Conservation (phyloP, 1,140 invertebrate genomes). For the Parapsyche elsis region DNA sequence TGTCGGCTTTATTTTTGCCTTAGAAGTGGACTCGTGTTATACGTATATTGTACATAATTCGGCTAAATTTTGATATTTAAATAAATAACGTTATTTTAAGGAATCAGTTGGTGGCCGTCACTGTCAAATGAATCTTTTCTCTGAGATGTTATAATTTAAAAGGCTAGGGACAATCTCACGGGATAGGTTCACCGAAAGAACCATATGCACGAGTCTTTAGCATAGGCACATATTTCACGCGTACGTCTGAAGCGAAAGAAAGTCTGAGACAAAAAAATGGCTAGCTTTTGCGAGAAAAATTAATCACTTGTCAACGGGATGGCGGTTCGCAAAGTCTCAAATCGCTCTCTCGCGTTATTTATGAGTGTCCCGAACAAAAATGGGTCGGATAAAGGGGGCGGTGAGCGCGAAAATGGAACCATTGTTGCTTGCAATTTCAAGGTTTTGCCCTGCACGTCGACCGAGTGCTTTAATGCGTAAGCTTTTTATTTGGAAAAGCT, state of each 20-base stretch:
- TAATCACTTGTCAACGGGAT: slow-evolving; percentile 25
- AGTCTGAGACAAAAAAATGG: not conserved
- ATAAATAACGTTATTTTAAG: too few relatives aligned
- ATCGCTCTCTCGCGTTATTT: slow-evolving; percentile 28
- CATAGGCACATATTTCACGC: too few relatives aligned
- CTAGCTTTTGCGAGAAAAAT: slow-evolving; percentile 25
- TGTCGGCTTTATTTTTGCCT: too few relatives aligned
- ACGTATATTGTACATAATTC: too few relatives aligned
- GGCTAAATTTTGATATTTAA: too few relatives aligned
- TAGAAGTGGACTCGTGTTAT: too few relatives aligned
- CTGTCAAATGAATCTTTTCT: too few relatives aligned
- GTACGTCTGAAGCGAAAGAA: not conserved
- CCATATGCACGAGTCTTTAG: too few relatives aligned
- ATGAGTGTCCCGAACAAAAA: slow-evolving; percentile 24
- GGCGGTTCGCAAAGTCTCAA: slow-evolving; percentile 12
- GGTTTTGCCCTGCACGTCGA: not conserved
- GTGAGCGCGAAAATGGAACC: slow-evolving; percentile 18
- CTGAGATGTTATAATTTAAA: too few relatives aligned
- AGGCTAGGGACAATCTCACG: too few relatives aligned
- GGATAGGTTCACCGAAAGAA: too few relatives aligned
- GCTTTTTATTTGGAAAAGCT: not conserved
- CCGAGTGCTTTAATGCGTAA: not conserved
- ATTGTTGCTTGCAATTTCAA: slow-evolving; percentile 6
- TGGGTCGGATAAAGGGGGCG: not conserved
- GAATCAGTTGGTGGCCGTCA: too few relatives aligned